Percentiles rank a stretch among this genome's conserved stretches.
phyloP scores from a whole-genome alignment of 2,113 vertebrate species.

The Chaenogobius annularis region DNA sequence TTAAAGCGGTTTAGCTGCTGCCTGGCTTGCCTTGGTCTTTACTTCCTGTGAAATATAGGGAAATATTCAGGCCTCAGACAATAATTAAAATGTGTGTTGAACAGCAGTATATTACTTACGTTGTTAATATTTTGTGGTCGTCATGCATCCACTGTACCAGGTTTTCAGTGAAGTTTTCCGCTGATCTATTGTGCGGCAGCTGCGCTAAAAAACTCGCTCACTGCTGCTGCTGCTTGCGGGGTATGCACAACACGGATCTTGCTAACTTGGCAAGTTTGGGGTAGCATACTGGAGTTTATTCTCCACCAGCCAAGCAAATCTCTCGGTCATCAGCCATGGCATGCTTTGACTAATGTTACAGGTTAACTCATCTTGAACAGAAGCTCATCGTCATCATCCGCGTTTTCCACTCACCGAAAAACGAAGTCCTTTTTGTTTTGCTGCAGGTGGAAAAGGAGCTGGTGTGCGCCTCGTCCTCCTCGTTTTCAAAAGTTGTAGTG shows the following conservation, averaged over 20 bases:
- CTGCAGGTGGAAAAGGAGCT: conserved; percentile 1
- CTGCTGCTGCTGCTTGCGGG: conserved; percentile 6
- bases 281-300: conserved; percentile 3
- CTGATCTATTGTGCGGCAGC: conserved; percentile 1
- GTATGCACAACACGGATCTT: conserved; percentile 3
- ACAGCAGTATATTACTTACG: conserved; percentile 2
- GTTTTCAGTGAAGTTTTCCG: conserved; percentile 1
- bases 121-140: conserved; percentile 1
- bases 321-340: conserved; percentile 2
- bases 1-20: background rate
- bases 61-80: conserved; percentile 1
- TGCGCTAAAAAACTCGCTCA: conserved; percentile 7
- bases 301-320: conserved; percentile 4
- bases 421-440: background rate
- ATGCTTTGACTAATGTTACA: background rate
- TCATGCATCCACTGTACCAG: conserved; percentile 1
- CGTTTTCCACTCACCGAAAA: background rate
- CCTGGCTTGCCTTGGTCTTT: background rate
- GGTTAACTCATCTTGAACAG: background rate
- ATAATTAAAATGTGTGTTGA: background rate
- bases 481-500: background rate
- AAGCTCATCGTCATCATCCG: background rate
- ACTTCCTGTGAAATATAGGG: background rate
- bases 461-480: conserved; percentile 2
- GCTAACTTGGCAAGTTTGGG: background rate